Base-by-base conservation (phyloP, 2,888 invertebrate genomes). In the Drosophila suboccidentalis region DNA sequence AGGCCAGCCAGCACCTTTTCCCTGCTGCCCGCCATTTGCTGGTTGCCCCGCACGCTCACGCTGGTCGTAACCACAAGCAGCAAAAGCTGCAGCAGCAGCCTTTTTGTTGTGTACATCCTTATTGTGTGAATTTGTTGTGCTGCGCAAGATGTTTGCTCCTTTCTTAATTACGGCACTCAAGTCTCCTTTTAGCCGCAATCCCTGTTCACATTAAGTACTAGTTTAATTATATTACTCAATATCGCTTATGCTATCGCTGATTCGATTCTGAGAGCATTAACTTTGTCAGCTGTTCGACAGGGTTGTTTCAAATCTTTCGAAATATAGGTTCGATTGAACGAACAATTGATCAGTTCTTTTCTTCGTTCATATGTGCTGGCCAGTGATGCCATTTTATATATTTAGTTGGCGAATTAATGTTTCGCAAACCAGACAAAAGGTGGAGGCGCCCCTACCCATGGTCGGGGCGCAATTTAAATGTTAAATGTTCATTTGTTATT, bases 161-260 rank as follows among this genome's bases (percentile, higher is more conserved):
- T 5, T 29, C 29, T 61, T 75, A 51, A 65, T 75, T 34, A 58
- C 71, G 61, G 62, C 71, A 59, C 71, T 71, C n/a, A 61, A 61
- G 46, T 65, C 49, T 51, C 11, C 41, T 72, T 77, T 77, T 64
- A 26, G 51, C 53, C 73, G 67, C 60, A 72, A 64, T 60, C 17
- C 47, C 34, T 53, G 57, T 62, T 79, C 71, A 79, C 77, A 77
- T 77, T 77, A 77, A 77, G 77, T 77, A 77, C 77, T 66, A 74
- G 47, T 58, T 71, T 76, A 83, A 86, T 80, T 86, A 78, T 82
- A 82, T 82, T 82, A 82, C 75, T 84, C 87, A 82, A 82, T 87
- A 75, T 85, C 85, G 83, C 83, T 76, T 75, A 79, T 81, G 84
- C 65, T 81, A 79, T 85, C 80, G 77, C 74, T 69, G 58, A 61